Conservation (phyloP, 1,140 invertebrate genomes). For the Cardiocondyla obscurior region DNA sequence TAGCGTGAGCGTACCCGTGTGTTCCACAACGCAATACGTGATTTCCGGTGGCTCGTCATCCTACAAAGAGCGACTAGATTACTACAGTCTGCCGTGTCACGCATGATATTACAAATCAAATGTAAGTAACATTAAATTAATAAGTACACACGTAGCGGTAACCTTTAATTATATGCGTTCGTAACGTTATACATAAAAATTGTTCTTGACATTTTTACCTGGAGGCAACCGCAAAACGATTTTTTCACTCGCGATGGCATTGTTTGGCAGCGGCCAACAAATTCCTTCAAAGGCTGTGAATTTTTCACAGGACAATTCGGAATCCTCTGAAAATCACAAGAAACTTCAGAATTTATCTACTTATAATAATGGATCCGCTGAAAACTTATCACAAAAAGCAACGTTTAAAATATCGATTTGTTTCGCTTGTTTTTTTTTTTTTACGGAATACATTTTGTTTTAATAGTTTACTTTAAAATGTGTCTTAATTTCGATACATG, state of each 20-base stretch:
- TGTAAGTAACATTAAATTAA: background rate
- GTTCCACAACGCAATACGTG: constrained; percentile 94
- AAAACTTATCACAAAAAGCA: no score
- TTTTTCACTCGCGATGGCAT: constrained; percentile 84
- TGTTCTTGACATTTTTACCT: constrained; percentile 73
- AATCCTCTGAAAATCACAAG: constrained; percentile 78
- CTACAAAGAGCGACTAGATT: constrained; percentile 82
- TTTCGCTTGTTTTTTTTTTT: no score
- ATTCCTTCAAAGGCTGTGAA: constrained; percentile 82
- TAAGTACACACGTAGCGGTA: background rate
- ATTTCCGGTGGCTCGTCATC: constrained; percentile 96
- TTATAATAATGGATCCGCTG: background rate
- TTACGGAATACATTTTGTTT: no score
- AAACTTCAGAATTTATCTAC: background rate
- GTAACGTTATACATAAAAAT: background rate
- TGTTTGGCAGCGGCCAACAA: constrained; percentile 83
- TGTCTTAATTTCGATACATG: no score
- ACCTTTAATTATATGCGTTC: background rate
- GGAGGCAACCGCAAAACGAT: constrained; percentile 83
- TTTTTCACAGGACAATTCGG: constrained; percentile 81
- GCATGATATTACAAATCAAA: background rate
- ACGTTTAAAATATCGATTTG: no score
- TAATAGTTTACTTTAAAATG: no score
- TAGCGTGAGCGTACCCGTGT: constrained; percentile 92
- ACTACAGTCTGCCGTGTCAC: background rate